These are phyloP conservation scores for Melanerpes aurifrons DNA, from an alignment of 2,113 vertebrate species.

Conservation along the genomic window DNA sequence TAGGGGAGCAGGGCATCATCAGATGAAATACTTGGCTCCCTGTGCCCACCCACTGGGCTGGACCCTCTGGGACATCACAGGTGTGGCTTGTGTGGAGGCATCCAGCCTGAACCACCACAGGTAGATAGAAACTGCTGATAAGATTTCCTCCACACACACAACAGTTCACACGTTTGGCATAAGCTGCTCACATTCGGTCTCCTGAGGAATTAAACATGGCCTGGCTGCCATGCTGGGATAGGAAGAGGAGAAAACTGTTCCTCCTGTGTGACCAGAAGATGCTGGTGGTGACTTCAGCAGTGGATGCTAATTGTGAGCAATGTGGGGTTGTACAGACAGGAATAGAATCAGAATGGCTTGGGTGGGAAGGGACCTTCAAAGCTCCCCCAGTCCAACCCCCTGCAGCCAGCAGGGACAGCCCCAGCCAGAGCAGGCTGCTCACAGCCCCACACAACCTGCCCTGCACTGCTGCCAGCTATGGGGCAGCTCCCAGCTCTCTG, in stretches of 20 bases:
- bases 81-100: no score
- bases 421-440: no score
- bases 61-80: no score
- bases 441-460: no score
- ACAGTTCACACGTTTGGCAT: background rate
- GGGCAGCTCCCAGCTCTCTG: no score
- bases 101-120: no score
- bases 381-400: background rate
- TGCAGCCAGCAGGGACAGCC: background rate
- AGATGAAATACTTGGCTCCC: no score
- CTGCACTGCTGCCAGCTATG: no score
- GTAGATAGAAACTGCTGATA: background rate
- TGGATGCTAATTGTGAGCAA: background rate
- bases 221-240: background rate
- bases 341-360: background rate
- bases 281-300: background rate
- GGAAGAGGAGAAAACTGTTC: background rate
- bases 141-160: background rate
- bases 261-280: background rate
- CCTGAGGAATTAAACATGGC: background rate
- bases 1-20: no score
- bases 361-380: background rate
- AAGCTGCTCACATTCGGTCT: background rate
- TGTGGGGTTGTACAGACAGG: no score
- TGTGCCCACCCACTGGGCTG: no score